Conservation (phyloP, 2,113 vertebrate genomes). For the Neodontobutis hainanensis region DNA sequence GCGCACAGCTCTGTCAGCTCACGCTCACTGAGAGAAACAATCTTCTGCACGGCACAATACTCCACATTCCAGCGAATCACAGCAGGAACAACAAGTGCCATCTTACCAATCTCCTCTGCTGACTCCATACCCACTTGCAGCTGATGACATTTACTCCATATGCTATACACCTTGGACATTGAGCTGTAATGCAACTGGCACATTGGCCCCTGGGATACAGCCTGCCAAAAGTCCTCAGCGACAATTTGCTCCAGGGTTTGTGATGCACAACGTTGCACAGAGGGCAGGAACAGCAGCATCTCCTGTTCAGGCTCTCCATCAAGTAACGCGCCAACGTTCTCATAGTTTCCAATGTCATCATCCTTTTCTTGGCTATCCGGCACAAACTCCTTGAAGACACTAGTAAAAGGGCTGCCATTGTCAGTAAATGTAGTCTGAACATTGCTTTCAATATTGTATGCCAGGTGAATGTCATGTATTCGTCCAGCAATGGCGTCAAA, state of each 20-base stretch:
- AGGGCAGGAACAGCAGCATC: slow-evolving; percentile 71
- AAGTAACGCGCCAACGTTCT: slow-evolving; percentile 66
- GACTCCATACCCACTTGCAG: slow-evolving; percentile 63
- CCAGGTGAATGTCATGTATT: slow-evolving; percentile 72
- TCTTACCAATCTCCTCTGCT: slow-evolving; percentile 69
- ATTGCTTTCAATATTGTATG: slow-evolving; percentile 74
- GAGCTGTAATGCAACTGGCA: slow-evolving; percentile 70
- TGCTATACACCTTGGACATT: slow-evolving; percentile 68
- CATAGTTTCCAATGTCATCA: slow-evolving; percentile 69
- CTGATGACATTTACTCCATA: slow-evolving; percentile 74
- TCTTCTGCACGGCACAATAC: slow-evolving; percentile 73
- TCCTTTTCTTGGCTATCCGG: slow-evolving; percentile 55
- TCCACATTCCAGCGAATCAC: slow-evolving; percentile 75
- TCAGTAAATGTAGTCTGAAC: slow-evolving; percentile 73
- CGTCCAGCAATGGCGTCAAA: slow-evolving; percentile 65
- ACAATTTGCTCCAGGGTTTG: slow-evolving; percentile 74
- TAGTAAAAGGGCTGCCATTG: slow-evolving; percentile 73
- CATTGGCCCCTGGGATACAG: slow-evolving; percentile 70
- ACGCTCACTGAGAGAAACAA: slow-evolving; percentile 66
- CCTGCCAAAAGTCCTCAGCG: slow-evolving; percentile 73
- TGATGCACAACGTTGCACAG: slow-evolving; percentile 69
- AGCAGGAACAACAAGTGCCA: slow-evolving; percentile 59
- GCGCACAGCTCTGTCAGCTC: slow-evolving; percentile 71
- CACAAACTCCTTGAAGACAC: slow-evolving; percentile 72
- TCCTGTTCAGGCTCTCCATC: slow-evolving; percentile 71